Base-by-base conservation (phyloP, 2,113 vertebrate genomes). In the Podiceps cristatus region DNA sequence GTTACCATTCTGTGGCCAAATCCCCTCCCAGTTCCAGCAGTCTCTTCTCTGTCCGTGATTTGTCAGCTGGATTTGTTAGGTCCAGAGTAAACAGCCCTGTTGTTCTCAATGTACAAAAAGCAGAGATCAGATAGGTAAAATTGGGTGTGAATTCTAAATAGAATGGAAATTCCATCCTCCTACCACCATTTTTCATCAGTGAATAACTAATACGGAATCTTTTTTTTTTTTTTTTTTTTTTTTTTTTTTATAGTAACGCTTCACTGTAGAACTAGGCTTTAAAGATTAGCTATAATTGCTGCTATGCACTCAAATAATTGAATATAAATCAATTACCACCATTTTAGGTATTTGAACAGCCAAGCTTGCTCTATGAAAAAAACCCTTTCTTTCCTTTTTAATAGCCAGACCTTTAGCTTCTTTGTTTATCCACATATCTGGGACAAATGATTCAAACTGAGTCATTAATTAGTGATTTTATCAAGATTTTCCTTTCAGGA, bases 361-460 rank as follows among this genome's bases (percentile, higher is more conserved):
- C 63, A 40, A 63, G 47, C 81, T 86, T 1, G 11, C 23, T 81
- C 72, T 77, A 14, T 20, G 45, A 92, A 90, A 87, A 94, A 88
- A 95, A 44, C 7, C 66, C 55, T 86, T 91, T 91, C 59, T 92
- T 77, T 83, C 62, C 80, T 47, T 9, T 81, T 96, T 93, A 96
- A 96, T 74, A 96, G 95, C 81, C 66, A 96, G 96, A 95, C 79
- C 83, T 96, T 83, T 79, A 92, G 93, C 82, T 86, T 94, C 93
- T 86, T 92, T 76, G 75, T 95, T 66, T 67, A 76, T 94, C 66
- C 86, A 37, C 69, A 40, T 86, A 86, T 93, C 74, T 73, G 66
- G 37, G 35, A 88, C 72, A 86, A 96, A 93, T 75, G 86, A 96
- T 58, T 90, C 95, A 90, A 94, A 78, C 80, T 81, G 68, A 55